Conservation (phyloP, 2,113 vertebrate genomes). For the Aegotheles bennettii region DNA sequence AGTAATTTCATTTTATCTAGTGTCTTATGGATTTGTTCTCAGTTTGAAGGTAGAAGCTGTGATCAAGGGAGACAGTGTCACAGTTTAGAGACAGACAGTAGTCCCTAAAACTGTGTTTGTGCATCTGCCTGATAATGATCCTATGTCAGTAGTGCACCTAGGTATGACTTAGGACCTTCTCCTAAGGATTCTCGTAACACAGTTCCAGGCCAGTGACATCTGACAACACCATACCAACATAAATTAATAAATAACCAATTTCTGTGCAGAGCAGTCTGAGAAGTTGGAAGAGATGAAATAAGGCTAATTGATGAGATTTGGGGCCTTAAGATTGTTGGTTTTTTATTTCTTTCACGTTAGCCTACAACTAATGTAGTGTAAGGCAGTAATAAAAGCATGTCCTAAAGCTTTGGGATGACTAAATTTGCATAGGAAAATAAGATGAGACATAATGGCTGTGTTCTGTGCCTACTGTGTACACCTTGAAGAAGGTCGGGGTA, state of each 20-base stretch:
- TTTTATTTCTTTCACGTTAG: neutral
- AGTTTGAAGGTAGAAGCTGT: neutral
- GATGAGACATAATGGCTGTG: neutral
- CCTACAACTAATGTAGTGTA: no score
- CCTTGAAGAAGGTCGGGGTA: neutral
- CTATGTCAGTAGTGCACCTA: neutral
- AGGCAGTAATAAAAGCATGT: no score
- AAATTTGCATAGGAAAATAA: neutral
- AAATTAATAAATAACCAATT: neutral
- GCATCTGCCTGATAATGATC: neutral
- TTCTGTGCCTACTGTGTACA: neutral
- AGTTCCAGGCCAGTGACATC: neutral
- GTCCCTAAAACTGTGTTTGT: neutral
- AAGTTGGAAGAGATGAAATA: neutral
- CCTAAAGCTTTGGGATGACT: neutral
- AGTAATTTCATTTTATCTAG: neutral
- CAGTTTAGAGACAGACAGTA: neutral
- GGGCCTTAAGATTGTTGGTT: neutral
- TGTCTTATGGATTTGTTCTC: neutral
- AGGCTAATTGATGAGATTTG: neutral
- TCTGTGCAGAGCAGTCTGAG: neutral
- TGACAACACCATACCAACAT: neutral
- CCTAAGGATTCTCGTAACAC: neutral
- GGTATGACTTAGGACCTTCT: neutral
- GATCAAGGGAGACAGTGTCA: neutral